Percentiles rank a stretch among this genome's conserved stretches.
Conservation (phyloP, 23 tunicate species). For the Trididemnum nubilum region DNA sequence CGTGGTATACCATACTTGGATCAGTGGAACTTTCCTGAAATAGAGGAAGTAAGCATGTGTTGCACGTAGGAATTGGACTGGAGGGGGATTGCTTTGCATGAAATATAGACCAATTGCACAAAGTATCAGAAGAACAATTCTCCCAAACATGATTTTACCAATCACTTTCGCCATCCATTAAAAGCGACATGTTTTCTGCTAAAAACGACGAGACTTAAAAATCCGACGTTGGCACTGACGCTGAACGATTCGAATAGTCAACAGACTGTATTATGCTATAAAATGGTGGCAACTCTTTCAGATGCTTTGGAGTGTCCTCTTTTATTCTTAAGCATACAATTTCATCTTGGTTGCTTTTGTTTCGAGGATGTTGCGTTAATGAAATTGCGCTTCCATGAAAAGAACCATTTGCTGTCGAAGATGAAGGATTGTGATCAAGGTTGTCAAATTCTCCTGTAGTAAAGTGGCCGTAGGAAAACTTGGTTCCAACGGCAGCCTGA, state of each 20-base stretch:
- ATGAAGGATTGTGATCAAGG: not conserved
- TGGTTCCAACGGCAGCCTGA: conserved; percentile 4
- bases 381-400: not conserved
- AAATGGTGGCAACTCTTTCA: conserved; percentile 15
- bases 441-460: not conserved
- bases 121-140: not conserved
- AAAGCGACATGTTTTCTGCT: not conserved
- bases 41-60: not conserved
- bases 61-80: not conserved
- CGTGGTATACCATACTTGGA: not conserved
- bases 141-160: conserved; percentile 12
- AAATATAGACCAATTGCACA: not conserved
- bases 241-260: not conserved
- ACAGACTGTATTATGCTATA: not conserved
- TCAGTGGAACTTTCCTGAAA: conserved; percentile 6
- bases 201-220: not conserved
- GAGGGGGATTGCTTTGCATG: not conserved
- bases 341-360: not conserved
- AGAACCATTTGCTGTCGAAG: not conserved
- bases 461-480: not conserved
- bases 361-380: not conserved
- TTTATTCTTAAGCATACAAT: not conserved
- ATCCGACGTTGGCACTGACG: not conserved
- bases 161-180: conserved; percentile 12
- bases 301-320: conserved; percentile 1